Base-by-base conservation (phyloP, 2,888 invertebrate species). In the Drosophila pegasa region DNA sequence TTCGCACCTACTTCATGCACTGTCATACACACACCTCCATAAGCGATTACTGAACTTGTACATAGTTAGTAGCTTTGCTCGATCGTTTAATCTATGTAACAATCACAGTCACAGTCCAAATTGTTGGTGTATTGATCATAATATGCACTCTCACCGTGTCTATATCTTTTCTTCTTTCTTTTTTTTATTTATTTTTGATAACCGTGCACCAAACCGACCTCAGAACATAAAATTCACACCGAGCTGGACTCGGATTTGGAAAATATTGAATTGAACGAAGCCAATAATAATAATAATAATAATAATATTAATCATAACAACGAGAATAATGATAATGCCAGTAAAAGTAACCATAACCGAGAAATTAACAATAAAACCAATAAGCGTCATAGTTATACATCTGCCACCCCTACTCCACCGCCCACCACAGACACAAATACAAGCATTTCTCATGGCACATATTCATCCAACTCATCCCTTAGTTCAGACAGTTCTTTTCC, bases 201-300 rank as follows among this genome's bases (percentile, higher is more conserved):
- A 87, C 87, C 88, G 87, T 67, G 70, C 78, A 87, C 78, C 85
- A 86, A 80, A 89, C 76, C 77, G 77, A 88, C 79, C 77, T 85
- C 89, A 86, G 88, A 89, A 78, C 78, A 86, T 89, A 80, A 86
- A 80, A 77, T 89, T 91, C 80, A 90, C 91, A 90, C 90, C 90
- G 91, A 92, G 89, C 90, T 90, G 90, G 91, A 92, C 85, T 86
- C 85, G 90, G 89, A 89, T 89, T 91, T 91, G 91, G 90, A 90
- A 79, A 83, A 85, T 90, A 89, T 87, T 87, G 89, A 89, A 88
- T 85, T 89, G 90, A 91, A 87, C 90, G 89, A 88, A 87, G 80
- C 67, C 75, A 79, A 88, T 71, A 70, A 79, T 72, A 58, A 71
- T 71, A 70, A 79, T 65, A 66, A 82, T 64, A 20, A 63, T 43